A percentile compares a stretch with the other conserved stretches of the same genome.
Conservation (phyloP, 2,113 vertebrate genomes). For the Phrynosoma blainvillii region DNA sequence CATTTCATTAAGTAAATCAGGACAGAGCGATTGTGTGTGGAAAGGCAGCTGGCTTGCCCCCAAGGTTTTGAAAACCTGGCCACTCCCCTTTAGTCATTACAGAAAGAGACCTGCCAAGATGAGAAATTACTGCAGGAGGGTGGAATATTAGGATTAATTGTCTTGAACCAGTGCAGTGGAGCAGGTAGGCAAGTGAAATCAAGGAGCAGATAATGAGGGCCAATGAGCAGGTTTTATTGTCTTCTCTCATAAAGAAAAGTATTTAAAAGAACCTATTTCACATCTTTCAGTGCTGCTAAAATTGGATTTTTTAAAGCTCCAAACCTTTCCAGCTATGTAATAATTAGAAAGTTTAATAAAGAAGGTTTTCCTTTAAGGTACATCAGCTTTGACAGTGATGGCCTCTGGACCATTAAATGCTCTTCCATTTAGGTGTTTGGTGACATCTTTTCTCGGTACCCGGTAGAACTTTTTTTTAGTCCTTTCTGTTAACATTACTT, state of each 20-base stretch:
- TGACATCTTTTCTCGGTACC: conserved; percentile 51
- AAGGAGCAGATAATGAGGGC: conserved; percentile 88
- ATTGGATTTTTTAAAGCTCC: conserved; percentile 62
- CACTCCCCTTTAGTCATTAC: conserved; percentile 92
- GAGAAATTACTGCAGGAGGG: conserved; percentile 90
- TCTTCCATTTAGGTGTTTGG: conserved; percentile 20
- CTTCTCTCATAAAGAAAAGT: conserved; percentile 82
- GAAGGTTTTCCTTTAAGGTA: conserved; percentile 42
- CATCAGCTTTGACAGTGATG: conserved; percentile 46
- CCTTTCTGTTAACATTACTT: background rate
- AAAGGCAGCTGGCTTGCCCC: conserved; percentile 75
- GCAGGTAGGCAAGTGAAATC: conserved; percentile 88
- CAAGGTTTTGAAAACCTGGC: conserved; percentile 77
- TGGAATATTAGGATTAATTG: conserved; percentile 99
- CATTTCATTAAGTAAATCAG: conserved; percentile 55
- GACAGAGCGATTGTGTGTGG: conserved; percentile 68
- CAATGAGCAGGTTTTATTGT: conserved; percentile 81
- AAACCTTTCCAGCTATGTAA: conserved; percentile 64
- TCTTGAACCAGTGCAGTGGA: conserved; percentile 91
- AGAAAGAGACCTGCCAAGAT: conserved; percentile 96
- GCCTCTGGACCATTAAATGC: conserved; percentile 34
- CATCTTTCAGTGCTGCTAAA: conserved; percentile 71
- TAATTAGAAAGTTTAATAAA: conserved; percentile 71
- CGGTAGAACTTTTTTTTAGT: conserved; percentile 44
- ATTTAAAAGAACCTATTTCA: conserved; percentile 72